phyloP scores from a whole-genome alignment of 1,140 invertebrate genomes.

The Drosophila kepulauana region DNA sequence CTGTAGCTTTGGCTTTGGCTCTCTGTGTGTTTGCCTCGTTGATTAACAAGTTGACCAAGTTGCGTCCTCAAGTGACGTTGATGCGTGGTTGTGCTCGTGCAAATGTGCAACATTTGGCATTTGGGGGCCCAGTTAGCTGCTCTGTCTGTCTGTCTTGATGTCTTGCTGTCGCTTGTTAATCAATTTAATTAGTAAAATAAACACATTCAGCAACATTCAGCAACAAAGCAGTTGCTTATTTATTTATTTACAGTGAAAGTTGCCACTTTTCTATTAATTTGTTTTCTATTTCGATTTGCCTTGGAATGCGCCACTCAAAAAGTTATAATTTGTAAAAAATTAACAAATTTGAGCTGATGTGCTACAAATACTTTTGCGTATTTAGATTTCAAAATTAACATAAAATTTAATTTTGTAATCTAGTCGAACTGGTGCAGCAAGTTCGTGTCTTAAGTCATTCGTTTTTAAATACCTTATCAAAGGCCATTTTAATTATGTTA shows the following conservation, averaged over 20 bases:
- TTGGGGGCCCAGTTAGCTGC: constrained; percentile 4
- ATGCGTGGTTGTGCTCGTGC: constrained; percentile 13
- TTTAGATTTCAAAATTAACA: constrained; percentile 41
- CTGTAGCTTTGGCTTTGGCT: constrained; percentile 6
- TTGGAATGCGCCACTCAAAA: constrained; percentile 23
- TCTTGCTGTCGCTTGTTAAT: constrained; percentile 60
- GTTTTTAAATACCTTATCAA: constrained; percentile 30
- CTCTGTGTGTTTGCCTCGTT: constrained; percentile 34
- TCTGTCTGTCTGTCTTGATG: background rate
- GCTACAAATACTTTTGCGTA: constrained; percentile 28
- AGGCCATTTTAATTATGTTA: constrained; percentile 11
- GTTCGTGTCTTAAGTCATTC: constrained; percentile 65
- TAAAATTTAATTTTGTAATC: constrained; percentile 49
- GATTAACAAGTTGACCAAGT: constrained; percentile 46
- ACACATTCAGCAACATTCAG: constrained; percentile 40
- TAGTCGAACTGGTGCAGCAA: constrained; percentile 71
- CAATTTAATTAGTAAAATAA: constrained; percentile 66
- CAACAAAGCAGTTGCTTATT: constrained; percentile 21
- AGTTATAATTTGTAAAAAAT: constrained; percentile 17
- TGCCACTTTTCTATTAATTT: constrained; percentile 51
- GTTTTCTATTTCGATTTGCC: constrained; percentile 54
- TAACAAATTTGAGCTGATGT: constrained; percentile 15
- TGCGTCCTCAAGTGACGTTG: constrained; percentile 28
- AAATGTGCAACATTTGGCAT: constrained; percentile 40
- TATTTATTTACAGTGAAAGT: constrained; percentile 48